Base-by-base conservation (phyloP, 2,797 vertebrate genomes). In the Clarias laeviceps region DNA sequence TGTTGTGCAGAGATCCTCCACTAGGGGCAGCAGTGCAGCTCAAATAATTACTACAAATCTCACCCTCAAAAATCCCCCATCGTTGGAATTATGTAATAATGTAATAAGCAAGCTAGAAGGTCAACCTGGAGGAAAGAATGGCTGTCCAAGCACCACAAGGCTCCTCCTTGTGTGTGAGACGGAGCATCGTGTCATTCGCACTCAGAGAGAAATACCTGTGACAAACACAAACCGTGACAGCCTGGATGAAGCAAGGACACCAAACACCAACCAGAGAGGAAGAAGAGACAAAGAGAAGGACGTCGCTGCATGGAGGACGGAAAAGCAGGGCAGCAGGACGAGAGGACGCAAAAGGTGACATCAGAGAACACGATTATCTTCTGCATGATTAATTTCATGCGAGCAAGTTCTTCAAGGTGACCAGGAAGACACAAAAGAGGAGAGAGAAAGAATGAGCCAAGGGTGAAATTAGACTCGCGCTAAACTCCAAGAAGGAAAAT, bases 121-220 rank as follows among this genome's bases (percentile, higher is more conserved):
- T 59, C 18, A 20, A 77, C 4, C 1, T 65, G 61, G 40, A 81
- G 45, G 64, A 66, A 11, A 34, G 50, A n/a, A 77, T 79, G 37
- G 15, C 59, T 5, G 11, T 84, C 77, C 40, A 29, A 85, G 50
- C 5, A 6, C 18, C 62, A 73, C 9, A 64, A 69, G 56, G 82
- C 40, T 17, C 24, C 70, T 65, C n/a, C 9, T 83, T 20, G 17
- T 82, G 59, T 77, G 66, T 84, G 84, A 54, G 50, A 84, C 61
- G 54, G 85, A 72, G 57, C n/a, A 61, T 85, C 78, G 50, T 29
- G 34, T 85, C 86, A 64, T 64, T 80, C 69, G 74, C 57, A 70
- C 82, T 34, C 78, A 18, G 64, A 56, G 65, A 56, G 80, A 84
- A 76, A 87, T 80, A 72, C 84, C 85, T 82, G 81, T 85, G 82